Percentiles rank a stretch among this genome's conserved stretches.
Conservation (phyloP, 1,140 invertebrate species). For the Monochamus saltuarius region DNA sequence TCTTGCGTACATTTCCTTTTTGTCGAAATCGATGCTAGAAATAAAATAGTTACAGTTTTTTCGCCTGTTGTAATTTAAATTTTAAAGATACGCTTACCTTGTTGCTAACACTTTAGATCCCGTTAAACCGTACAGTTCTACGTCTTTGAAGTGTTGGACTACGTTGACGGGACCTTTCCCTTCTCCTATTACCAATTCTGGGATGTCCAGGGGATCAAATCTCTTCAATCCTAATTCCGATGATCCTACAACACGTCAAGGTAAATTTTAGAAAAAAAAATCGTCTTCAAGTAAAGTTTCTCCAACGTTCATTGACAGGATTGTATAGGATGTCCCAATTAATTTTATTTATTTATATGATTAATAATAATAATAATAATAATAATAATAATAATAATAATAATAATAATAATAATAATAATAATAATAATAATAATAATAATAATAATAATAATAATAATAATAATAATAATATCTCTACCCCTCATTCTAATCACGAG, state of each 20-base stretch:
- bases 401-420: no score
- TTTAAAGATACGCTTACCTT: conserved; percentile 51
- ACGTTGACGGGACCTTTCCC: conserved; percentile 59
- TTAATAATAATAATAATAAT: background rate
- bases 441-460: no score
- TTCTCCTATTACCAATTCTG: conserved; percentile 58
- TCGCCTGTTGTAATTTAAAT: background rate
- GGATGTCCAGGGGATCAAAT: conserved; percentile 59
- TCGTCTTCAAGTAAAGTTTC: background rate
- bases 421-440: no score
- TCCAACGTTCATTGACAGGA: background rate
- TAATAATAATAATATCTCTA: no score
- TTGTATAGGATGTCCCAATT: background rate
- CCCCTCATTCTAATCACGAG: no score
- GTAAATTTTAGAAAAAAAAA: background rate
- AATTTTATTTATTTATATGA: background rate
- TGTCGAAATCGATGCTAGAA: conserved; percentile 43
- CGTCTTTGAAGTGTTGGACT: conserved; percentile 60
- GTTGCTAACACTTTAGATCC: conserved; percentile 54
- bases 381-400: no score
- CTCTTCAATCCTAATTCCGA: conserved; percentile 53
- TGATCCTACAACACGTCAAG: conserved; percentile 52
- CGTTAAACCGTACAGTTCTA: conserved; percentile 60
- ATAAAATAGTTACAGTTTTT: background rate
- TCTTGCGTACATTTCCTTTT: conserved; percentile 41